A percentile compares a stretch with the other conserved stretches of the same genome.
Evolutionary conservation across 2,888 invertebrate genomes (phyloP).

Genomic region (Tenthredo scrophulariae): DNA sequence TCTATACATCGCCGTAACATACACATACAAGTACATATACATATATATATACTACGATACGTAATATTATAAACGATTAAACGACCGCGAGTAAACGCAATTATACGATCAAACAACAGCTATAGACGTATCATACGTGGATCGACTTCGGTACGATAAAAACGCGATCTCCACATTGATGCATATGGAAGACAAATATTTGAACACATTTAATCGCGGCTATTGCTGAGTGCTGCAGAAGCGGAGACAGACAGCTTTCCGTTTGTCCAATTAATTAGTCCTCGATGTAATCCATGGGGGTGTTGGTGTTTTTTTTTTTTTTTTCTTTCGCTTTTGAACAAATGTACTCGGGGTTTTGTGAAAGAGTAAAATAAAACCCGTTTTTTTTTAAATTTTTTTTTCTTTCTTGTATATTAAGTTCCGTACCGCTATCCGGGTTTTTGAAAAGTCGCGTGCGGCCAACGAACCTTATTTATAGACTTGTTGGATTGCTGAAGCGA

Average conservation of each 20-base stretch:
- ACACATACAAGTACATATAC: background rate
- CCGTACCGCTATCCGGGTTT: background rate
- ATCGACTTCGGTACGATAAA: background rate
- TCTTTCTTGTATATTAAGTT: background rate
- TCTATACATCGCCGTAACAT: background rate
- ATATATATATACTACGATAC: background rate
- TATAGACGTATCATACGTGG: background rate
- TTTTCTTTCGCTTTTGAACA: no score
- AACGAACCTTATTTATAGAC: slow-evolving; percentile 54
- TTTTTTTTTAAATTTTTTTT: background rate
- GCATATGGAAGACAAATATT: slow-evolving; percentile 14
- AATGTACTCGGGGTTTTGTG: background rate
- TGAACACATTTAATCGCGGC: background rate
- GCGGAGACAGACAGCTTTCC: background rate
- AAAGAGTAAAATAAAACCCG: background rate
- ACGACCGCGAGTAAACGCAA: slow-evolving; percentile 26
- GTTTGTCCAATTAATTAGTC: background rate
- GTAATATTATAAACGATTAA: slow-evolving; percentile 3
- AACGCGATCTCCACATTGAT: background rate
- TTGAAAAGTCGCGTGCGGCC: slow-evolving; percentile 41
- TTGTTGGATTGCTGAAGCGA: slow-evolving; percentile 46
- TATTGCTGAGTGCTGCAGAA: background rate
- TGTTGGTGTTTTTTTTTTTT: background rate
- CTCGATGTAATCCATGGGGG: background rate
- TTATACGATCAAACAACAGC: slow-evolving; percentile 33